These are phyloP conservation scores for Alloscopus bannaensis DNA, from an alignment of 2,888 invertebrate genomes.

Conservation along the genomic window DNA sequence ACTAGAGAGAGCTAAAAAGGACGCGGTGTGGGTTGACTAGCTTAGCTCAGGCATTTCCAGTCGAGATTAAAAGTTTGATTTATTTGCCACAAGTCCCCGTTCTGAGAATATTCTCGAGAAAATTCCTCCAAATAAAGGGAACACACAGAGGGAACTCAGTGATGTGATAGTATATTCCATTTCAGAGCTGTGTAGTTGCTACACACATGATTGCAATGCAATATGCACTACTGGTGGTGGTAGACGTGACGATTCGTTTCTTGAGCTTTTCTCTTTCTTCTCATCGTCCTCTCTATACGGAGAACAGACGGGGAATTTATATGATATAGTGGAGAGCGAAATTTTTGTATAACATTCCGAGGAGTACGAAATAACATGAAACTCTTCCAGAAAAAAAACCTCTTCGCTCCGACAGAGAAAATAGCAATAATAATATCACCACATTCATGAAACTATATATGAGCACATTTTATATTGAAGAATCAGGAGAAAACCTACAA, in stretches of 20 bases:
- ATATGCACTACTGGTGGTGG: constrained; percentile 15
- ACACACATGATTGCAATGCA: constrained; percentile 40
- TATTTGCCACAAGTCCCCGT: constrained; percentile 70
- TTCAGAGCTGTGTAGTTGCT: neutral
- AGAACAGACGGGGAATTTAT: neutral
- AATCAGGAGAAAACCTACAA: constrained; percentile 7
- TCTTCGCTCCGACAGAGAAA: constrained; percentile 42
- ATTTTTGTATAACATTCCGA: no score
- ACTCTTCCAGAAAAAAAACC: constrained; percentile 37
- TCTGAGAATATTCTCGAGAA: constrained; percentile 33
- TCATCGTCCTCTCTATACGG: constrained; percentile 7
- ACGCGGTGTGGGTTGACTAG: constrained; percentile 63
- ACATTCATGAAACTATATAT: constrained; percentile 56
- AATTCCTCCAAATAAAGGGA: neutral
- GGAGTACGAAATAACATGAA: constrained; percentile 41
- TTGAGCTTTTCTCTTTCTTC: constrained; percentile 32
- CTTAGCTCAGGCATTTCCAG: constrained; percentile 72
- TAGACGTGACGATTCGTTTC: constrained; percentile 59
- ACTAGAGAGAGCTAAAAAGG: constrained; percentile 7
- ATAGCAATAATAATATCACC: constrained; percentile 62
- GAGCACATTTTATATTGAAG: constrained; percentile 32
- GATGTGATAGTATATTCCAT: neutral
- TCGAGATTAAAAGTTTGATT: constrained; percentile 72
- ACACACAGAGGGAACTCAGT: neutral
- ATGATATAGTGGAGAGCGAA: constrained; percentile 4